Base-by-base conservation (phyloP, 2,888 invertebrate genomes). In the Xylocampa areola region DNA sequence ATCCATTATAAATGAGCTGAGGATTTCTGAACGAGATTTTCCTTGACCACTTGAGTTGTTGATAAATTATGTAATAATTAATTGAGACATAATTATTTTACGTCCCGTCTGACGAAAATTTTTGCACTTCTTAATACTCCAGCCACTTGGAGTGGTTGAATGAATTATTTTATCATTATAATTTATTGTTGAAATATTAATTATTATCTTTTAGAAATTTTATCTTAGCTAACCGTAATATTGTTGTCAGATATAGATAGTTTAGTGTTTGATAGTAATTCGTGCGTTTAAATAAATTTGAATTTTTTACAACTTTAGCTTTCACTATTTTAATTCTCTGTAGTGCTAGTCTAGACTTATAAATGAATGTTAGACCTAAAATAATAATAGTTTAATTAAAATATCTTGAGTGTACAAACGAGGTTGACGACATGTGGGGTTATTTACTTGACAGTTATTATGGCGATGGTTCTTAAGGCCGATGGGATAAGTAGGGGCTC, bases 51-150 rank as follows among this genome's bases (percentile, higher is more conserved):
- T 57, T 53, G 35, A 71, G 53, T 55, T 39, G 16, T 50, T 64
- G 57, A 71, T 70, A 45, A 68, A 71, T 70, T 63, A 47, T 47
- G 47, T 51, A 25, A 45, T 50, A 70, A 71, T 70, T 63, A 71
- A 64, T 68, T 70, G 48, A 48, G 33, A 25, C 45, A 58, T 58
- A 41, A 64, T 51, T 58, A 51, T 58, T 58, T 43, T 33, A 30
- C 41, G 58, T 21, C 11, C 39, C 37, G 33, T 30, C 29, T 21
- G 17, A n/a, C 44, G 33, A 58, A 51, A n/a, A n/a, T n/a, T n/a
- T n/a, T n/a, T n/a, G n/a, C n/a, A 65, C 59, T 51, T 39, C 32
- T 48, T 58, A 58, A 50, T 32, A 23, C 29, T 41, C n/a, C 21
- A 13, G 8, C 29, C 32, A 37, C 0, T 19, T 43, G 4, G 33